Evolutionary conservation across 2,113 vertebrate genomes (phyloP), one percentile per base, ranked within the genome.

Genomic region (Phaethornis superciliosus): DNA sequence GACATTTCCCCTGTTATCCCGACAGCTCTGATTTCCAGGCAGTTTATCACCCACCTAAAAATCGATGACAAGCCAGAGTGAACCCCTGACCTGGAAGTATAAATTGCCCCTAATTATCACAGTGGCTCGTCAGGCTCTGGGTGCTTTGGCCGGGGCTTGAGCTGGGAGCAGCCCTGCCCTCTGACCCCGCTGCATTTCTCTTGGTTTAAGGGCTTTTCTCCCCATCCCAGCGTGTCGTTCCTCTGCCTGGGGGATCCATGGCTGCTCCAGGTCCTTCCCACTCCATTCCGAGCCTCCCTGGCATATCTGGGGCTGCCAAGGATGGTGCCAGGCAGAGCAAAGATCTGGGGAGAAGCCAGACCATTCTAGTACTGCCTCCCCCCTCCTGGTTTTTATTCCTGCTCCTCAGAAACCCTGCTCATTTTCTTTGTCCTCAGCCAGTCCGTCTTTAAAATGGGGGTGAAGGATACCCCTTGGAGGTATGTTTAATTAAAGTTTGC

Each of bases 61-160:
- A 96, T 96, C 91, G 96, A 95, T 96, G 97, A 97, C 95, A 96
- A 93, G 94, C 59, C 74, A 44, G 60, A 30, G 79, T 88, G 94
- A 96, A 85, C 96, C 87, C 60, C 49, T 88, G 95, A 95, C 95
- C 95, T 79, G 92, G 88, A 91, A 96, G 89, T 93, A 96, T 96
- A 97, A 96, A 97, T 97, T 92, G 89, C 81, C 90, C 89, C 93
- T 95, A 96, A 97, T 96, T 95, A 95, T 91, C 96, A 62, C 90
- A 40, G 85, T 12, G 5, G 62, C 88, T 94, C 70, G 23, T 94
- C 88, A 88, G 54, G 78, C 13, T 2, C 94, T 81, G 80, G 91
- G 90, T 91, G 93, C 86, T 93, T 55, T 24, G 26, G 52, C 58
- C 12, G 13, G 51, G 30, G 68, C 79, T 47, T 0, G 47, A 79